phyloP scores from a whole-genome alignment of 2,888 invertebrate genomes.

The Caenorhabditis sinica region DNA sequence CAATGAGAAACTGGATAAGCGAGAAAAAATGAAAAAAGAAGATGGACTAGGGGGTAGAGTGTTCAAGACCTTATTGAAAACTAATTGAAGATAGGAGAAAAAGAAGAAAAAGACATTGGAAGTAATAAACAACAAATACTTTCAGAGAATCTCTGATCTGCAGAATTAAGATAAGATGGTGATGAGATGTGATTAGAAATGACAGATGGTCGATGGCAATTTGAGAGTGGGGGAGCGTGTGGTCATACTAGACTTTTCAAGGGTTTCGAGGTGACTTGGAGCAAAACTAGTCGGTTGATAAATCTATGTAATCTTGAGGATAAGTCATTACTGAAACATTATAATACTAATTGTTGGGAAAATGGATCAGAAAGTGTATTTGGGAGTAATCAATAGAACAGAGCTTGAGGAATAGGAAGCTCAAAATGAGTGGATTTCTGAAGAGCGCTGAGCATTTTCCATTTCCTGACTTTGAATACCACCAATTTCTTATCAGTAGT shows the following conservation, averaged over 20 bases:
- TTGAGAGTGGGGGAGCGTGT: neutral
- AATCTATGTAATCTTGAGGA: too few species aligned
- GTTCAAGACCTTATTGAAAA: slow-evolving; percentile 45
- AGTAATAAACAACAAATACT: slow-evolving; percentile 4
- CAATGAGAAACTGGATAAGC: slow-evolving; percentile 57
- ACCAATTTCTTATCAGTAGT: too few species aligned
- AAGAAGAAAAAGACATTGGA: neutral
- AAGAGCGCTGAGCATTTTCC: too few species aligned
- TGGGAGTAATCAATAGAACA: too few species aligned
- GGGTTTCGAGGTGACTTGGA: neutral
- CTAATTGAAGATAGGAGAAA: slow-evolving; percentile 1
- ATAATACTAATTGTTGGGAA: too few species aligned
- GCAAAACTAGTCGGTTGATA: neutral
- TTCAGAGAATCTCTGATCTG: neutral
- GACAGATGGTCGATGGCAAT: slow-evolving; percentile 1
- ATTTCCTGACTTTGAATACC: too few species aligned
- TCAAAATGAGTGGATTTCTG: too few species aligned
- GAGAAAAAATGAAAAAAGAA: slow-evolving; percentile 18
- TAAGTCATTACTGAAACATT: too few species aligned
- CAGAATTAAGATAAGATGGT: slow-evolving; percentile 4
- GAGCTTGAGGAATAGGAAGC: too few species aligned
- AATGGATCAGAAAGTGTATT: too few species aligned
- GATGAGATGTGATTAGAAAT: slow-evolving; percentile 14
- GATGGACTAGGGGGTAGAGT: slow-evolving; percentile 14
- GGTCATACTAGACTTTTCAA: slow-evolving; percentile 16